Evolutionary conservation across 2,113 vertebrate species (phyloP).

Genomic region (Cnemophilus loriae): DNA sequence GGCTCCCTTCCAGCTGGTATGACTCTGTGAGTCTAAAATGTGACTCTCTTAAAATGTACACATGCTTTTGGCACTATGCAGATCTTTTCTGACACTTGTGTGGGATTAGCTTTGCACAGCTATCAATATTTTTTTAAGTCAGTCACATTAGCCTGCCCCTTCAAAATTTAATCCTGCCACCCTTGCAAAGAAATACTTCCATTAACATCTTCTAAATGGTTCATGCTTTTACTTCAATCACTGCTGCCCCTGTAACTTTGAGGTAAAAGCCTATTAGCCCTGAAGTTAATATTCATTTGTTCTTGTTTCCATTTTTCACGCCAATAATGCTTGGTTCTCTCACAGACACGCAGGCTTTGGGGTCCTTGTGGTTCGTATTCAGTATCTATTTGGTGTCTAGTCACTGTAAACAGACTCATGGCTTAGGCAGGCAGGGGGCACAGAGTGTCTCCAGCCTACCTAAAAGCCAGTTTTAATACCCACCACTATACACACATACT

Average conservation of each 20-base stretch:
- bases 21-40: not conserved
- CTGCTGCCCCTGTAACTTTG: not conserved
- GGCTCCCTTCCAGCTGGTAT: not conserved
- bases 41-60: not conserved
- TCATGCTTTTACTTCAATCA: not conserved
- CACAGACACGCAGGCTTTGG: not conserved
- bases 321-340: not conserved
- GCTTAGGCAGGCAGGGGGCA: not conserved
- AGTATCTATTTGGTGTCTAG: not conserved
- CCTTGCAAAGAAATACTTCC: not conserved
- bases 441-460: not conserved
- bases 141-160: not conserved
- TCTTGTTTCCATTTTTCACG: not conserved
- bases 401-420: not conserved
- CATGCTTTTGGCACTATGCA: not conserved
- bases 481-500: not conserved
- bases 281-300: not conserved
- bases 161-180: not conserved
- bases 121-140: not conserved
- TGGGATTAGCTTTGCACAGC: not conserved
- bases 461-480: not conserved
- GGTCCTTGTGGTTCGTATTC: not conserved
- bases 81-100: not conserved
- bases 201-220: not conserved
- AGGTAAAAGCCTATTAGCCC: not conserved